Evolutionary conservation across 2,888 invertebrate species (phyloP).

Genomic region (Drosophila formosana): DNA sequence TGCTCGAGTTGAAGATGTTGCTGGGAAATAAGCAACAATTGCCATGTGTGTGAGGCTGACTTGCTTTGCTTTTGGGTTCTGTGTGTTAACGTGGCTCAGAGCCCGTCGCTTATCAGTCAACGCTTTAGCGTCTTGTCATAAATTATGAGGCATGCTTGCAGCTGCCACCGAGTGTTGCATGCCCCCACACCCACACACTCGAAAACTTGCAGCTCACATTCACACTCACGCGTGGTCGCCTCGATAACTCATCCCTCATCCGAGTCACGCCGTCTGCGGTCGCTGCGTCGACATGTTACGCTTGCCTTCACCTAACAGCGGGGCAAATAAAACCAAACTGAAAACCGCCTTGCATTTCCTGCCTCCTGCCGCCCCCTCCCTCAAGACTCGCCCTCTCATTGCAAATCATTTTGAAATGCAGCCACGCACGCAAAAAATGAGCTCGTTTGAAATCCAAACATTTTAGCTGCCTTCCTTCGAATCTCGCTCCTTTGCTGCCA

Average conservation of each 20-base stretch:
- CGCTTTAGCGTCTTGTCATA: conserved; percentile 64
- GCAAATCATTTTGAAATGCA: conserved; percentile 78
- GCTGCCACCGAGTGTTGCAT: conserved; percentile 38
- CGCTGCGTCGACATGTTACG: conserved; percentile 61
- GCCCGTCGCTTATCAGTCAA: conserved; percentile 69
- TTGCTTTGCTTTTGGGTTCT: conserved; percentile 3
- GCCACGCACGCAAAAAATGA: conserved; percentile 79
- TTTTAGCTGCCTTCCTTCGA: conserved; percentile 52
- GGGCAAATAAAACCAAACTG: conserved; percentile 48
- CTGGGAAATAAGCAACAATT: conserved; percentile 55
- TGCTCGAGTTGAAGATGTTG: conserved; percentile 55
- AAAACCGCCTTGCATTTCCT: conserved; percentile 71
- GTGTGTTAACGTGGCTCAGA: conserved; percentile 12
- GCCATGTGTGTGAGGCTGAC: conserved; percentile 21
- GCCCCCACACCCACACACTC: conserved; percentile 6
- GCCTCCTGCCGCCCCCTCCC: conserved; percentile 15
- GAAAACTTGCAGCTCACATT: conserved; percentile 17
- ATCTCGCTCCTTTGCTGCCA: conserved; percentile 27
- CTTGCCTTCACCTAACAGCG: conserved; percentile 58
- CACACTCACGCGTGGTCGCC: conserved; percentile 66
- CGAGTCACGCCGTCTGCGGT: conserved; percentile 76
- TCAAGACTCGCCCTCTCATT: conserved; percentile 17
- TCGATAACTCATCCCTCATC: conserved; percentile 68
- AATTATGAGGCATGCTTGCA: conserved; percentile 64
- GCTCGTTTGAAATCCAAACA: conserved; percentile 80